phyloP scores from a whole-genome alignment of 2,888 invertebrate genomes.

The Heliconius cydno region DNA sequence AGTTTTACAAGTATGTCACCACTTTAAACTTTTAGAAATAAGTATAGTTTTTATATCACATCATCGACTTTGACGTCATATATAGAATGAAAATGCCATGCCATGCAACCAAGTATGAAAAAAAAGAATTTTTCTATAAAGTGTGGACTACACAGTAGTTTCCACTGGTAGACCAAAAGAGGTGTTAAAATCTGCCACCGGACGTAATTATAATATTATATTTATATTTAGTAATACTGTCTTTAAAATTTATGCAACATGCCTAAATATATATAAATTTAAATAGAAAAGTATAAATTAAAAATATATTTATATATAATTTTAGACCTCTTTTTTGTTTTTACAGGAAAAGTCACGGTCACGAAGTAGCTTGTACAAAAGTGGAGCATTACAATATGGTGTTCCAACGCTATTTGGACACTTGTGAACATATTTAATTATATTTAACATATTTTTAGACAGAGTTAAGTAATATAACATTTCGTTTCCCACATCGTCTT shows the following conservation, averaged over 20 bases:
- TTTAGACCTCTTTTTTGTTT: slow-evolving; percentile 38
- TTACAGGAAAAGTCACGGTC: slow-evolving; percentile 71
- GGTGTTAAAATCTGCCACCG: too few species aligned
- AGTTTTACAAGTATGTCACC: slow-evolving; percentile 69
- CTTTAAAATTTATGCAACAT: background rate
- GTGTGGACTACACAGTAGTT: too few species aligned
- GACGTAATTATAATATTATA: too few species aligned
- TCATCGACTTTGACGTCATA: background rate
- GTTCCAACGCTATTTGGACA: slow-evolving; percentile 72
- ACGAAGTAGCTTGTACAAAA: slow-evolving; percentile 57
- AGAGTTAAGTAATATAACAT: background rate
- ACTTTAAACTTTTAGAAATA: background rate
- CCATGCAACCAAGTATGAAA: too few species aligned
- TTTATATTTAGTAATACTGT: background rate
- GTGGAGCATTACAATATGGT: slow-evolving; percentile 67
- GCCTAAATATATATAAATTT: background rate
- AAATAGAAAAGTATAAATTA: too few species aligned
- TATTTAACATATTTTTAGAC: background rate
- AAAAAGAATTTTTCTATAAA: too few species aligned
- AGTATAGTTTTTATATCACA: background rate
- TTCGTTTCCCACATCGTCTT: background rate
- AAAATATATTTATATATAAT: background rate
- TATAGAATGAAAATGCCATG: background rate
- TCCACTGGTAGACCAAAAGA: too few species aligned
- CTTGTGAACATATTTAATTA: slow-evolving; percentile 67